phyloP scores from a whole-genome alignment of 2,888 invertebrate species.

The Myopa tessellatipennis region DNA sequence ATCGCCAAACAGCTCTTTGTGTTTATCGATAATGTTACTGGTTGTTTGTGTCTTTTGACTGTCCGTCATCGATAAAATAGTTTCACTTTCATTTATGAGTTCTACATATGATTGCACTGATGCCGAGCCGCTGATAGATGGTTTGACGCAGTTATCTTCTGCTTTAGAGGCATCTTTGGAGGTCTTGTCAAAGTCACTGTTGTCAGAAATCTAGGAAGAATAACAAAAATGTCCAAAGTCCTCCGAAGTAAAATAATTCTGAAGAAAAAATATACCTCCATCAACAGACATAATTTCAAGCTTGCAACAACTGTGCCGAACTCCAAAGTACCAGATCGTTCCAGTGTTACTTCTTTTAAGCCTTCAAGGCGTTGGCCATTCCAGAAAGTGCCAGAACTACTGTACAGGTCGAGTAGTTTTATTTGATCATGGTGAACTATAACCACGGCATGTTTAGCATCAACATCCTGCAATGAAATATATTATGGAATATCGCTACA shows the following conservation, averaged over 20 bases:
- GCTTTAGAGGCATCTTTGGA: conserved; percentile 27
- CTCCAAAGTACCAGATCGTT: conserved; percentile 41
- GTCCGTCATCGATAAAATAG: not conserved
- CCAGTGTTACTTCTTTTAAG: conserved; percentile 41
- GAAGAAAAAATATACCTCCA: conserved; percentile 22
- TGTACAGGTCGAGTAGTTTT: conserved; percentile 49
- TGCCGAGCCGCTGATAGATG: conserved; percentile 37
- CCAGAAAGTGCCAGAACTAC: conserved; percentile 49
- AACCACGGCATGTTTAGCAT: conserved; percentile 50
- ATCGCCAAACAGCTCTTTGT: conserved; percentile 43
- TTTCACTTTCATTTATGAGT: conserved; percentile 27
- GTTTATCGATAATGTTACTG: conserved; percentile 36
- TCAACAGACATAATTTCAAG: conserved; percentile 7
- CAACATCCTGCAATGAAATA: conserved; percentile 42
- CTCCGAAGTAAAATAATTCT: not conserved
- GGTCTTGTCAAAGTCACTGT: conserved; percentile 18
- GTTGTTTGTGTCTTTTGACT: conserved; percentile 32
- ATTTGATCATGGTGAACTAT: conserved; percentile 37
- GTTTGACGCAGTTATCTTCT: not conserved
- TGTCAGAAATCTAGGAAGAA: conserved; percentile 14
- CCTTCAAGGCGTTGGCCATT: conserved; percentile 45
- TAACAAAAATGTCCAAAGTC: not conserved
- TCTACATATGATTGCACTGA: conserved; percentile 28
- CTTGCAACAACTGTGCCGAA: conserved; percentile 42
- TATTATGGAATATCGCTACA: not conserved